A percentile compares a stretch with the other conserved stretches of the same genome.
phyloP scores from a whole-genome alignment of 1,140 invertebrate species.

The Lucilia cuprina region DNA sequence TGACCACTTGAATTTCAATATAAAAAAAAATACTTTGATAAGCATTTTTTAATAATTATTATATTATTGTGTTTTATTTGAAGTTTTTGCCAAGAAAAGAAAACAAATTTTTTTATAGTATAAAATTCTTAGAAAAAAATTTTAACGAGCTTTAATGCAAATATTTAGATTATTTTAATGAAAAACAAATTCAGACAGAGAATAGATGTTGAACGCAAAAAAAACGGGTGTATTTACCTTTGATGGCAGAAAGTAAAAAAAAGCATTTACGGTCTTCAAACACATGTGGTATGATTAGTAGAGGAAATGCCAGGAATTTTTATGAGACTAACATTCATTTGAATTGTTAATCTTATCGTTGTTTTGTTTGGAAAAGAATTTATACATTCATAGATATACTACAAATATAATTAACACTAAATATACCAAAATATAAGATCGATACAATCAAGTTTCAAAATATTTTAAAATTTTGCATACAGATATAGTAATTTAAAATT shows the following conservation, averaged over 20 bases:
- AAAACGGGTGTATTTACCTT: constrained; percentile 22
- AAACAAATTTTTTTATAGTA: neutral
- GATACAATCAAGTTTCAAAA: neutral
- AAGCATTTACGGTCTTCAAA: neutral
- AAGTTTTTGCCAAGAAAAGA: neutral
- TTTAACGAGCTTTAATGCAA: neutral
- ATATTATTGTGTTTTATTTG: neutral
- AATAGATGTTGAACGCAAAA: neutral
- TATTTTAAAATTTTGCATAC: too few species aligned
- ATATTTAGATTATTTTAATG: constrained; percentile 1
- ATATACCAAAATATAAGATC: neutral
- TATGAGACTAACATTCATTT: constrained; percentile 31
- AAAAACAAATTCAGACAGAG: constrained; percentile 5
- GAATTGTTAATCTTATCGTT: constrained; percentile 36
- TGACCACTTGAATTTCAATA: constrained; percentile 5
- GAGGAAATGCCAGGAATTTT: constrained; percentile 35
- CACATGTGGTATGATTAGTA: constrained; percentile 5
- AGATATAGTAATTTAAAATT: too few species aligned
- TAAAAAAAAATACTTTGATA: neutral
- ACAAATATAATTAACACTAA: neutral
- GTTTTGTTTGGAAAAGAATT: neutral
- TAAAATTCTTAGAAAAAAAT: constrained; percentile 6
- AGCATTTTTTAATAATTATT: neutral
- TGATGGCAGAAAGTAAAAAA: neutral
- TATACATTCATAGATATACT: too few species aligned